A percentile compares a stretch with the other conserved stretches of the same genome.
These are phyloP conservation scores for Xyliphius kryptos DNA, from an alignment of 2,113 vertebrate species.

Conservation along the genomic window DNA sequence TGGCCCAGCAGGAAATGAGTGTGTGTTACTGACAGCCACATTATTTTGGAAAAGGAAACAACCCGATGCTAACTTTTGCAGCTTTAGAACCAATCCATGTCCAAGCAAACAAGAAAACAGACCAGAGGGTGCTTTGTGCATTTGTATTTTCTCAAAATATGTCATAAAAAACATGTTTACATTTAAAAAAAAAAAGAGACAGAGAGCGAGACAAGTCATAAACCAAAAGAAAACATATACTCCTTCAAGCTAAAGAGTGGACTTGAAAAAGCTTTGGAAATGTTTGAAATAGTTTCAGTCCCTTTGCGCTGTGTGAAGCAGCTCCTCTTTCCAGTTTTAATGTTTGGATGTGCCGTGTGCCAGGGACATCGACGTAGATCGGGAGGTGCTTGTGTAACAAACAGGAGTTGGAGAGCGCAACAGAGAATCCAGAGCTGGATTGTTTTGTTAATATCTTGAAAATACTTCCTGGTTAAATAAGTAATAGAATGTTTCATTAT, in stretches of 20 bases:
- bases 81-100: too few relatives aligned
- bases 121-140: too few relatives aligned
- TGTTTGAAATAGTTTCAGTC: conserved; percentile 44
- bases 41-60: too few relatives aligned
- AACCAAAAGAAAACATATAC: conserved; percentile 32
- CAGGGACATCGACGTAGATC: conserved; percentile 13
- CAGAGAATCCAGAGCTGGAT: neutral
- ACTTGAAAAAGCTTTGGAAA: conserved; percentile 44
- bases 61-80: too few relatives aligned
- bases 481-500: too few relatives aligned
- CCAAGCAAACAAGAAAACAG: conserved; percentile 1
- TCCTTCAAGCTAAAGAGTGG: conserved; percentile 50
- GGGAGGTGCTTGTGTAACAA: conserved; percentile 13
- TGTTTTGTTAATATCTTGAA: too few relatives aligned
- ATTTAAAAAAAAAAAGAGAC: conserved; percentile 16
- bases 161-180: conserved; percentile 39
- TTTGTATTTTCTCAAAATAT: conserved; percentile 40
- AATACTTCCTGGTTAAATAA: too few relatives aligned
- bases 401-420: neutral
- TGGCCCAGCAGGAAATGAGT: neutral
- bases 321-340: conserved; percentile 46
- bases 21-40: too few relatives aligned
- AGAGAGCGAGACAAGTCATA: too few relatives aligned
- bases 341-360: conserved; percentile 26
- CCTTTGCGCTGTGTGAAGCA: conserved; percentile 35